Conservation (phyloP, 2,888 invertebrate species). For the Dryobota labecula region DNA sequence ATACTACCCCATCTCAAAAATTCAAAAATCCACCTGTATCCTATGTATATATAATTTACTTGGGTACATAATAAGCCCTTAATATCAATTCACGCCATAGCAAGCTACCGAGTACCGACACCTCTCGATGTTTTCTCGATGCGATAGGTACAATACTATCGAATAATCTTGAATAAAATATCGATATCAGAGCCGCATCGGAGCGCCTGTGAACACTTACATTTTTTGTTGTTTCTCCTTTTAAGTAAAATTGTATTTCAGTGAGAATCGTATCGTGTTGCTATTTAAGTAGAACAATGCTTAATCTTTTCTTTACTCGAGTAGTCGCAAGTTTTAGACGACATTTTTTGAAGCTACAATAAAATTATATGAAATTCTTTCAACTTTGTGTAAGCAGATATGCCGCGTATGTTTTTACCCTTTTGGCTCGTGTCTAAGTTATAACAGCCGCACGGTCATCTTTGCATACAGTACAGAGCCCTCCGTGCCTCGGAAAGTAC, state of each 20-base stretch:
- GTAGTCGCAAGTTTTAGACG: not conserved
- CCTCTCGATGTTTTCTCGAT: slow-evolving; percentile 9
- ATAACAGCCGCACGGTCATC: no score
- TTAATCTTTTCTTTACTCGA: not conserved
- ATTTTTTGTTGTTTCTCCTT: slow-evolving; percentile 42
- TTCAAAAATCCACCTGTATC: no score
- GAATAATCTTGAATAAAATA: slow-evolving; percentile 42
- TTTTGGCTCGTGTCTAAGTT: no score
- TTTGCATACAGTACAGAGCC: no score
- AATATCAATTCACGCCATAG: not conserved
- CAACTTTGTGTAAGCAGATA: not conserved
- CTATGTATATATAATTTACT: no score
- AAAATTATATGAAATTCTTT: not conserved
- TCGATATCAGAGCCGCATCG: slow-evolving; percentile 16
- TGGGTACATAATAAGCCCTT: not conserved
- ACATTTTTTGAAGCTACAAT: not conserved
- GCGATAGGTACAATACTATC: slow-evolving; percentile 19
- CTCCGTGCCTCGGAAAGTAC: no score
- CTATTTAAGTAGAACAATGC: slow-evolving; percentile 3
- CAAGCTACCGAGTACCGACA: not conserved
- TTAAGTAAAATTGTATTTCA: slow-evolving; percentile 22
- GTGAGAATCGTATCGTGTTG: not conserved
- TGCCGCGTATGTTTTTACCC: not conserved
- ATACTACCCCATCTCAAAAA: no score
- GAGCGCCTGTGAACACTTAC: slow-evolving; percentile 6